Evolutionary conservation across 2,888 invertebrate species (phyloP), one percentile per base, ranked within the genome.

Genomic region (Andrena camellia): DNA sequence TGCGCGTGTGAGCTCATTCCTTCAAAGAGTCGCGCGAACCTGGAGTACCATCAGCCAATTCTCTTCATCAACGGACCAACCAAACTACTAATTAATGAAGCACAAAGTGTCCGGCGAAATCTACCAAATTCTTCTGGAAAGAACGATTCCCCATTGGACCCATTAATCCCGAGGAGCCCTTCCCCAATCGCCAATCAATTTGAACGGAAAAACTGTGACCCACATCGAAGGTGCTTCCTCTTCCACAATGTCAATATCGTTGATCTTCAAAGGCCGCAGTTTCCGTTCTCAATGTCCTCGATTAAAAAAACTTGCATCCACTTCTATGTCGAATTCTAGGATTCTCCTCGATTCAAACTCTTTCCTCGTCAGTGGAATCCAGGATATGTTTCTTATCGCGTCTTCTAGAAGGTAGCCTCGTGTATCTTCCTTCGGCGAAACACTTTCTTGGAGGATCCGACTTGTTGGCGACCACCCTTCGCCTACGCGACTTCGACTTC

Each of bases 1-100:
- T 88, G 88, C 26, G 84, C 70, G 64, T 89, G 88, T 20, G 90
- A 89, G 73, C 83, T 85, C 90, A 90, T 90, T 74, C 82, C 80
- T 84, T 50, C 52, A 60, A 26, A 8, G 29, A 63, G 50, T 78
- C 62, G 2, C 52, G 26, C 5, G 23, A 23, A 67, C 33, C 26
- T n/a, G 29, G 8, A 48, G 33, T 57, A 63, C 10, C 0, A 10
- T 64, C 64, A 42, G 63, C 31, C 17, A n/a, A 57, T 62, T 17
- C 8, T 20, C 33, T 50, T 26, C 23, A 17, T 13, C 59, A 2
- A 20, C 8, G 3, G 20, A 48, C 20, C 4, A 5, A 33, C 10
- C 26, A 8, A 50, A 1, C 1, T 10, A 23, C 20, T 13, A n/a
- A 26, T 33, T n/a, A 50, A 13, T 17, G 10, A 57, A 42, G n/a